These are phyloP conservation scores for Ictidomys tridecemlineatus DNA, from an alignment of 2,113 vertebrate species.

Conservation along the genomic window DNA sequence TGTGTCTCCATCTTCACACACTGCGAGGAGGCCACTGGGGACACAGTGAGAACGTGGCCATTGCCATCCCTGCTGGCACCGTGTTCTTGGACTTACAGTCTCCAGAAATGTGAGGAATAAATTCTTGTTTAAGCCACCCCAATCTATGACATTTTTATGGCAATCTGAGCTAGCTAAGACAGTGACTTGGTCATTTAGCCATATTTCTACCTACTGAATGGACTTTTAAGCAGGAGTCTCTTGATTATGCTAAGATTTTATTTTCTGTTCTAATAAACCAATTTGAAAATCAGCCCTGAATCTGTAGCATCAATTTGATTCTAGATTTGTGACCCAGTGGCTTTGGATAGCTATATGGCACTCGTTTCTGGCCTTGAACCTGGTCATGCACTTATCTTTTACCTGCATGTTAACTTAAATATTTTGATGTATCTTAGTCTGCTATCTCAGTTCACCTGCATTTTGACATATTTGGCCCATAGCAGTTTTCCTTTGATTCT, in stretches of 20 bases:
- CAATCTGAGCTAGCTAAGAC: background rate
- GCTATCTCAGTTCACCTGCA: background rate
- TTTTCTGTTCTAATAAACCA: background rate
- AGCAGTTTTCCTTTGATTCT: background rate
- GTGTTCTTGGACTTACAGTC: background rate
- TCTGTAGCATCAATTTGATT: background rate
- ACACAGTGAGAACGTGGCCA: background rate
- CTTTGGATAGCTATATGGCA: background rate
- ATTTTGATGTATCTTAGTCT: background rate
- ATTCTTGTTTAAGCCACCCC: background rate
- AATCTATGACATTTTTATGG: background rate
- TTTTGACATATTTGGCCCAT: background rate
- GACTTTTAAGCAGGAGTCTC: conserved; percentile 42
- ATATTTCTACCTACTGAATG: conserved; percentile 58
- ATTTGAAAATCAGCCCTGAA: background rate
- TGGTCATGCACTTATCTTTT: background rate
- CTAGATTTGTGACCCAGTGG: background rate
- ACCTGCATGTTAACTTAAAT: background rate
- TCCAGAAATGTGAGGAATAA: background rate
- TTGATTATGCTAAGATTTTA: conserved; percentile 7
- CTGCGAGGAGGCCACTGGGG: background rate
- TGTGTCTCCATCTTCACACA: background rate
- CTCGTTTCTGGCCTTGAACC: background rate
- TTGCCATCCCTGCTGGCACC: background rate
- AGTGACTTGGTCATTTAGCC: background rate